Evolutionary conservation across 2,888 invertebrate species (phyloP), one percentile per base, ranked within the genome.

Genomic region (Tupiocoris notatus): DNA sequence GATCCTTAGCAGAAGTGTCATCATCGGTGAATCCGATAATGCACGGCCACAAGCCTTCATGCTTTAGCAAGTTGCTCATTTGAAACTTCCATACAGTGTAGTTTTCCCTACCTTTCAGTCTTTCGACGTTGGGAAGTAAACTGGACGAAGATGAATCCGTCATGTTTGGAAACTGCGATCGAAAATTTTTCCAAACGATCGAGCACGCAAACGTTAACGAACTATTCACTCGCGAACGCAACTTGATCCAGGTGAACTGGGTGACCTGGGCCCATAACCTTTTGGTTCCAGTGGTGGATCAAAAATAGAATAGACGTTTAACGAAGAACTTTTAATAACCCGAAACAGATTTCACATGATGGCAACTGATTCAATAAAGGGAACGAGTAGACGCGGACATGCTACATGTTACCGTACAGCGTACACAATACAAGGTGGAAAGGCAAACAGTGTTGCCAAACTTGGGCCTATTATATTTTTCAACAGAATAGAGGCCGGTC

Each of bases 401-500:
- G n/a, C n/a, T n/a, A n/a, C n/a, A n/a, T n/a, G n/a, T n/a, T n/a
- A n/a, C n/a, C n/a, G n/a, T n/a, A n/a, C n/a, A n/a, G n/a, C n/a
- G n/a, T n/a, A n/a, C n/a, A n/a, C n/a, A n/a, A n/a, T n/a, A n/a
- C n/a, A n/a, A n/a, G n/a, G n/a, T n/a, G n/a, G n/a, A n/a, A n/a
- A n/a, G n/a, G n/a, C n/a, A n/a, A n/a, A n/a, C n/a, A n/a, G n/a
- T n/a, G n/a, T n/a, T n/a, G n/a, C n/a, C n/a, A n/a, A n/a, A n/a
- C n/a, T n/a, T n/a, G n/a, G n/a, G n/a, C n/a, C n/a, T n/a, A n/a
- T n/a, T n/a, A n/a, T n/a, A n/a, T n/a, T n/a, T n/a, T n/a, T n/a
- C n/a, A n/a, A n/a, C n/a, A n/a, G 65, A 65, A 65, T 65, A 65
- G 39, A 62, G 39, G 3, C 39, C 39, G 39, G 12, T 39, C 39